Base-by-base conservation (phyloP, 2,888 invertebrate species). In the Hybos culiciformis region DNA sequence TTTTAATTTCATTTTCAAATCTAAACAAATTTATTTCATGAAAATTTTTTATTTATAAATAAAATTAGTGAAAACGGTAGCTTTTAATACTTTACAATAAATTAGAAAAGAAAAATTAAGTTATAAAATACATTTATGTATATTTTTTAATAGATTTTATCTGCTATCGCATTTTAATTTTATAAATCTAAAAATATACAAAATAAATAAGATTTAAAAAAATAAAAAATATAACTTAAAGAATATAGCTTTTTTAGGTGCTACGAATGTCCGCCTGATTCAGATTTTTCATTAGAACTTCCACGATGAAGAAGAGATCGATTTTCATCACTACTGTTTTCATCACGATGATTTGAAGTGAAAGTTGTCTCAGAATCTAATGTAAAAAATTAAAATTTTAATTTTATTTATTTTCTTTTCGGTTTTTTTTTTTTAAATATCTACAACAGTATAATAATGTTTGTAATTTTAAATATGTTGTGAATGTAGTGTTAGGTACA, bases 311-410 rank as follows among this genome's bases (percentile, higher is more conserved):
- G 50, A 33, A 66, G 50, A 12, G 63, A 65, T 46, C 60, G 56
- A 51, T 64, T 65, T 53, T 66, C 66, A 46, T 66, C 66, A 39
- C 62, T 66, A 18, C 59, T 56, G 14, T 54, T 56, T 40, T 55
- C 48, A 38, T 50, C 49, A 18, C 54, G 57, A 43, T 53, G 56
- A 36, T 63, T 61, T 32, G 64, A 61, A 43, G 57, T 63, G 50
- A 66, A 66, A 39, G 66, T 63, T 41, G 66, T 65, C 54, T 66
- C 66, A 23, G 66, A 66, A 56, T 66, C 66, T 66, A 46, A 37
- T 46, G 37, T 43, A 3, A 6, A 29, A 36, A 19, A 8, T 20
- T 26, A 19, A 33, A 17, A 17, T 17, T 4, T 17, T n/a, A n/a
- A n/a, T n/a, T n/a, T n/a, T n/a, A n/a, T n/a, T n/a, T n/a, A n/a